Base-by-base conservation (phyloP, 2,888 invertebrate species). In the Leptinotarsa peninsularis region DNA sequence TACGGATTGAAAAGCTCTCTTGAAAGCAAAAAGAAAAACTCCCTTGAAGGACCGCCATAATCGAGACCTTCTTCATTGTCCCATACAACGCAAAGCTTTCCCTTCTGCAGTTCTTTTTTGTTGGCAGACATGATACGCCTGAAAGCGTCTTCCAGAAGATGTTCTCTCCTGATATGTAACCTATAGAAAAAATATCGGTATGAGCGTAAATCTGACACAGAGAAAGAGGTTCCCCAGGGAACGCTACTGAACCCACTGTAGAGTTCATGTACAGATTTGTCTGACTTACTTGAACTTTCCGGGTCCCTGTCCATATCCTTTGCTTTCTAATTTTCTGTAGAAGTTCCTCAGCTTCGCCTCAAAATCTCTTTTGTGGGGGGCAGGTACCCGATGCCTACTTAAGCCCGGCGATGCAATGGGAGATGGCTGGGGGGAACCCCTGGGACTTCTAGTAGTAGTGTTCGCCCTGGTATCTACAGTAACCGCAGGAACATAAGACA, bases 1-100 rank as follows among this genome's bases (percentile, higher is more conserved):
- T 98, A 98, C 0, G 99, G 99, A 91, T 99, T 98, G 90, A 99
- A 99, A 14, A 99, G 91, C 87, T 99, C 98, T 72, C 98, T 91
- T 0, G 98, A 98, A n/a, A 99, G 90, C 49, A 99, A 92, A 89
- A 98, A 98, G 92, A 99, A 99, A 90, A 99, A 98, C 89, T 99
- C 99, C 49, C 98, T 91, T 15, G 98, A 98, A 2, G 98, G 98
- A 1, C 99, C 99, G 66, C 99, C 98, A 88, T 99, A 99, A 90
- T 99, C 99, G 76, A 99, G 89, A 49, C 98, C 98, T 87, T 98
- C 98, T 87, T 99, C 99, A 70, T 97, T 97, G 86, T 96, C 96
- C 92, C 96, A 96, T 15, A 96, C 93, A 23, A 99, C 97, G 85
- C 97, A 97, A 49, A 99, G 91, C 85, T 98, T 97, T 80, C 97